A percentile compares a stretch with the other conserved stretches of the same genome.
These are phyloP conservation scores for Hestina assimilis DNA, from an alignment of 1,140 invertebrate species.

Conservation along the genomic window DNA sequence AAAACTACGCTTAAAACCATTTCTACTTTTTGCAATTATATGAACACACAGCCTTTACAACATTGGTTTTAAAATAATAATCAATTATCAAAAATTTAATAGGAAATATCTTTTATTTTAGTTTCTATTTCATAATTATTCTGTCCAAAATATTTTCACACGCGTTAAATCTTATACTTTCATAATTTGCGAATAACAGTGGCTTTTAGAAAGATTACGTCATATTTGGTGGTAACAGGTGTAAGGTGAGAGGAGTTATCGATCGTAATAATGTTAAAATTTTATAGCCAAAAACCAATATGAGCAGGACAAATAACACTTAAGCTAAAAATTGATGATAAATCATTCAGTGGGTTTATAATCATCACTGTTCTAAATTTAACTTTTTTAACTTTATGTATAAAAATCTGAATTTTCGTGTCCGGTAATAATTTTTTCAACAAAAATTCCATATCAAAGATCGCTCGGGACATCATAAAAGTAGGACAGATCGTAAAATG, in stretches of 20 bases:
- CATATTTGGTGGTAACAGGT: conserved; percentile 5
- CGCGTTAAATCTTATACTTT: background rate
- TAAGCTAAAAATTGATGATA: no score
- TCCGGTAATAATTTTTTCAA: background rate
- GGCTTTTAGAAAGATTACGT: background rate
- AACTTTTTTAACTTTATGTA: background rate
- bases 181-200: background rate
- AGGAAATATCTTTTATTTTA: no score
- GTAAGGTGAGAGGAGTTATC: background rate
- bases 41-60: no score
- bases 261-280: conserved; percentile 8
- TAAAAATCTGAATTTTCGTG: background rate
- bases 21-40: no score
- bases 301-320: no score
- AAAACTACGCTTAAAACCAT: no score
- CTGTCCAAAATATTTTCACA: background rate
- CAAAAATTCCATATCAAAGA: conserved; percentile 23
- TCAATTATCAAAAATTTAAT: no score
- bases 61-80: no score
- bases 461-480: conserved; percentile 9
- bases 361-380: background rate
- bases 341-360: no score
- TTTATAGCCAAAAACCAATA: conserved; percentile 2
- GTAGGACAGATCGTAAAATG: conserved; percentile 9
- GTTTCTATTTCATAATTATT: background rate